phyloP scores from a whole-genome alignment of 2,113 vertebrate species.

The Ibidorhyncha struthersii region DNA sequence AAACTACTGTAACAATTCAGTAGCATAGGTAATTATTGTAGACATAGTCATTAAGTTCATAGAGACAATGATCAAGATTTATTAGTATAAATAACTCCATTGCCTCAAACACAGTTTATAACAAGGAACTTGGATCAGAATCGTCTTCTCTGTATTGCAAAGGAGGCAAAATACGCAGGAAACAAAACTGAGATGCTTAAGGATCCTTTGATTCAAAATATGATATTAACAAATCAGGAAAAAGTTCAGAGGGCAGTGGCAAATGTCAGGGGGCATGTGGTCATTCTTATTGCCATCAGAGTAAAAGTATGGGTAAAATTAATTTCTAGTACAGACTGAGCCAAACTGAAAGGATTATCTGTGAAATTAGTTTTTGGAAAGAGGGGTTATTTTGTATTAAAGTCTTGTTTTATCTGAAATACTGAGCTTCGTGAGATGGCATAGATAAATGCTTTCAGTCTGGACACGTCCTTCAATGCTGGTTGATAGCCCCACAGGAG shows the following conservation, averaged over 20 bases:
- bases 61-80: not conserved
- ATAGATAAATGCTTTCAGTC: conserved; percentile 37
- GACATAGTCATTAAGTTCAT: not conserved
- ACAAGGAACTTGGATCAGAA: not conserved
- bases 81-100: not conserved
- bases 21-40: conserved; percentile 15
- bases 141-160: not conserved
- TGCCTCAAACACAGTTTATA: not conserved
- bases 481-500: conserved; percentile 31
- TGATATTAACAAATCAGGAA: not conserved
- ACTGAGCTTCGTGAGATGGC: not conserved
- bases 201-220: not conserved
- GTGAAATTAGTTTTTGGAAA: conserved; percentile 21
- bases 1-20: not conserved
- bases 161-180: not conserved
- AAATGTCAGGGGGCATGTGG: not conserved
- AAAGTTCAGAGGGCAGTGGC: not conserved
- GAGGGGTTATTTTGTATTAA: not conserved
- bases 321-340: not conserved
- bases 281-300: not conserved
- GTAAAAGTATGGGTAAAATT: not conserved
- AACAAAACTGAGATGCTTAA: not conserved
- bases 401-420: conserved; percentile 26
- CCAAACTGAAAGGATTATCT: not conserved
- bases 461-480: not conserved